Evolutionary conservation across 1,140 invertebrate genomes (phyloP).

Genomic region (Pseudomyrmex gracilis): DNA sequence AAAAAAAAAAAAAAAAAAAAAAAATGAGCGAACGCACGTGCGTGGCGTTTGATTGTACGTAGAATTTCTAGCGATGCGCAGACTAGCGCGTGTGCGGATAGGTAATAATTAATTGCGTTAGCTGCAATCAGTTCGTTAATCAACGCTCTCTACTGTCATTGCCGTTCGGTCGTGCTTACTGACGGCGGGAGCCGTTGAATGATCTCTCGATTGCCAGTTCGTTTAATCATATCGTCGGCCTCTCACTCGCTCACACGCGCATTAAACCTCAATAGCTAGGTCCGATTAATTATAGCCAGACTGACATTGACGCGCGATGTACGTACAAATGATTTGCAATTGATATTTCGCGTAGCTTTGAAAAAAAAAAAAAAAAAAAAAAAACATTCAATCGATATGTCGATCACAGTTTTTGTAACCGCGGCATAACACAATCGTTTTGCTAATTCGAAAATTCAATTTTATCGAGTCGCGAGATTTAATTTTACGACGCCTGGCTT

Average conservation of each 20-base stretch:
- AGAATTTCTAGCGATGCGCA: constrained; percentile 39
- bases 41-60: constrained; percentile 33
- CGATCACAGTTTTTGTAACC: neutral
- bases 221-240: constrained; percentile 48
- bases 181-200: constrained; percentile 39
- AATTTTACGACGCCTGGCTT: constrained; percentile 45
- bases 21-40: constrained; percentile 6
- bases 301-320: constrained; percentile 44
- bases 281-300: constrained; percentile 45
- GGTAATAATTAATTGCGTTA: constrained; percentile 57
- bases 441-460: constrained; percentile 3
- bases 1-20: neutral
- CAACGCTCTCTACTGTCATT: constrained; percentile 54
- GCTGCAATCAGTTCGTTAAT: constrained; percentile 59
- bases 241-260: constrained; percentile 38
- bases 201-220: constrained; percentile 61
- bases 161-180: constrained; percentile 29
- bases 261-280: constrained; percentile 47
- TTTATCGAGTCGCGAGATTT: constrained; percentile 34
- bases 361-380: neutral
- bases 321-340: constrained; percentile 13
- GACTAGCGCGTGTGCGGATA: neutral
- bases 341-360: neutral
- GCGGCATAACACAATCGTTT: neutral
- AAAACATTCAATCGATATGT: neutral